These are phyloP conservation scores for Lepidothrix coronata DNA, from an alignment of 2,113 vertebrate genomes.

Conservation along the genomic window DNA sequence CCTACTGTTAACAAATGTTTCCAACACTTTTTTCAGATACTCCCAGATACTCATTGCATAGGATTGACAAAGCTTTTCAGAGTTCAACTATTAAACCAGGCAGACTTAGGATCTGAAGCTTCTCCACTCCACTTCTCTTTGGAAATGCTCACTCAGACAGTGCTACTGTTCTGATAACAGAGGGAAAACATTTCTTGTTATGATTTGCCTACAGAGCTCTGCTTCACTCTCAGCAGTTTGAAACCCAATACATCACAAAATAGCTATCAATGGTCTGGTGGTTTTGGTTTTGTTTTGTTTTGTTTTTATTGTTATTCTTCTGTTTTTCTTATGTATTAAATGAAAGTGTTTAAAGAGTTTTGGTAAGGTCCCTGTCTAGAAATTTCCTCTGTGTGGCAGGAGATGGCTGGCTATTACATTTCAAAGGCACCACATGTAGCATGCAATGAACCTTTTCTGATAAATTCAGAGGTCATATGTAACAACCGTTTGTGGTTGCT, in stretches of 20 bases:
- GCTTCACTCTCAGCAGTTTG: background rate
- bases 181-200: background rate
- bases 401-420: background rate
- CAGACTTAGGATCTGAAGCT: background rate
- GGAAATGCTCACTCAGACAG: background rate
- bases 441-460: background rate
- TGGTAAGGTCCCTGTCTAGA: background rate
- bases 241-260: background rate
- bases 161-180: background rate
- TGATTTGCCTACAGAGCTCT: background rate
- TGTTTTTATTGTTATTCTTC: background rate
- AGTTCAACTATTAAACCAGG: background rate
- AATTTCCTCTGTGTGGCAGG: background rate
- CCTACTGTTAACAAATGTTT: rapidly evolving
- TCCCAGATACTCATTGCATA: background rate
- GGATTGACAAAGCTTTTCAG: background rate
- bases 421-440: background rate
- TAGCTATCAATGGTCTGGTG: background rate
- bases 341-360: background rate
- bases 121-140: background rate
- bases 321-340: background rate
- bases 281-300: too few species aligned
- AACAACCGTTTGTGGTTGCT: background rate
- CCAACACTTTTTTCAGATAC: background rate
- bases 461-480: background rate